Base-by-base conservation (phyloP, 1,140 invertebrate genomes). In the Araneus ventricosus region DNA sequence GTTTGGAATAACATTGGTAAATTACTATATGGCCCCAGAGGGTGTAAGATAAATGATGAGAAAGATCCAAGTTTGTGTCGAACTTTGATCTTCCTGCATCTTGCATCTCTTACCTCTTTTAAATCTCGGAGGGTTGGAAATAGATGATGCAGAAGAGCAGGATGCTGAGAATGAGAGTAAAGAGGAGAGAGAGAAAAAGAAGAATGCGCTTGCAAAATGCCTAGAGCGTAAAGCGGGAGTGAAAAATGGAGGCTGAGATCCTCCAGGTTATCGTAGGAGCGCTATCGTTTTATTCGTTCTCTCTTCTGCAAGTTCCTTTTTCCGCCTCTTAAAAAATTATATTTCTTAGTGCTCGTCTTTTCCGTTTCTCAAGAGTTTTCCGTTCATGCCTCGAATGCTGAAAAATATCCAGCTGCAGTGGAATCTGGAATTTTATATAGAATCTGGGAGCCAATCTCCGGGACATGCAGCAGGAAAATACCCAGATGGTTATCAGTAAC, bases 31-130 rank as follows among this genome's bases (percentile, higher is more conserved):
- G 57, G 57, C 61, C 86, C 86, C 86, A 30, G 59, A 39, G 61
- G 39, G 63, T 70, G 59, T 34, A 57, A 92, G 84, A 92, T 92
- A 92, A 92, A 92, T 86, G 90, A 92, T 61, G 90, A 86, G 90
- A 86, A 92, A 91, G 75, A 91, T 82, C 57, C 59, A 61, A 59
- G 63, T 86, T 92, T 86, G 90, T 92, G 90, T 92, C 90, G 82
- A 92, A 92, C 90, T 92, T 92, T 92, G 90, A 92, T 92, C 90
- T 86, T 86, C 30, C 63, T 86, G 90, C 90, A 92, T 70, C 90
- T 85, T 39, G 37, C 37, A 79, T 39, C 90, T 84, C 80, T 67
- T 86, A 70, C 90, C 84, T 86, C 82, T 86, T 92, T 86, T 84
- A 92, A 92, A 92, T 92, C 90, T 86, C 37, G 52, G 80, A 85